Conservation (phyloP, 2,113 vertebrate genomes). For the Calidris pugnax region DNA sequence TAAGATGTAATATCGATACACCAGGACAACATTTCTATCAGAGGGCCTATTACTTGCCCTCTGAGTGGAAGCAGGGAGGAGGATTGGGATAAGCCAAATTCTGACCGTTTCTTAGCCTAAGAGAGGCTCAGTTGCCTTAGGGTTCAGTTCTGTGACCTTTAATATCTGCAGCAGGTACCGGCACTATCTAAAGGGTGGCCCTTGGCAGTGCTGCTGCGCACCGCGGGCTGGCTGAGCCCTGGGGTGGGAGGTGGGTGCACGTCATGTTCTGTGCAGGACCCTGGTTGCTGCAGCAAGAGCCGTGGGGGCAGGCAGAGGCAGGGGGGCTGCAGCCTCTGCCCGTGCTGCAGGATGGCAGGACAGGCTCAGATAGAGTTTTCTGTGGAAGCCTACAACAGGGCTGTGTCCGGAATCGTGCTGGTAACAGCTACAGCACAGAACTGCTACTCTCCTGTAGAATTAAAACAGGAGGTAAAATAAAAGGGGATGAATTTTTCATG, state of each 20-base stretch:
- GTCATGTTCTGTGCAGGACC: not conserved
- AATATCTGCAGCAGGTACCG: rapidly evolving
- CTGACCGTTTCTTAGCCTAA: not conserved
- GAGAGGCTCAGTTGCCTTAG: not conserved
- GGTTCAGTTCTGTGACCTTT: not conserved
- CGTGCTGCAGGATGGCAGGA: not conserved
- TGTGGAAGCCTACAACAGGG: not conserved
- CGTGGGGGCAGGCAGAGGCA: not conserved
- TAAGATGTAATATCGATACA: not conserved
- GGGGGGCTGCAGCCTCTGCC: no score
- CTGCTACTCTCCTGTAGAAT: not conserved
- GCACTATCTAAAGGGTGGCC: rapidly evolving
- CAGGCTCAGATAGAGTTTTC: not conserved
- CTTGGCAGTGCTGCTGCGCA: rapidly evolving
- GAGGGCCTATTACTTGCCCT: not conserved
- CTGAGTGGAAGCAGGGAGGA: not conserved
- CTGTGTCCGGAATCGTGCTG: rapidly evolving
- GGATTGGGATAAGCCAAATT: not conserved
- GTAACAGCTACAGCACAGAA: not conserved
- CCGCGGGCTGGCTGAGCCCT: rapidly evolving
- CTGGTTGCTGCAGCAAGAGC: not conserved
- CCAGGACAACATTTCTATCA: not conserved
- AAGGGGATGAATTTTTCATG: not conserved
- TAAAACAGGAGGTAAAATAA: not conserved
- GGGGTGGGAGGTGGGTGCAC: rapidly evolving